Conservation (phyloP, 2,888 invertebrate species). For the Sphinx pinastri region DNA sequence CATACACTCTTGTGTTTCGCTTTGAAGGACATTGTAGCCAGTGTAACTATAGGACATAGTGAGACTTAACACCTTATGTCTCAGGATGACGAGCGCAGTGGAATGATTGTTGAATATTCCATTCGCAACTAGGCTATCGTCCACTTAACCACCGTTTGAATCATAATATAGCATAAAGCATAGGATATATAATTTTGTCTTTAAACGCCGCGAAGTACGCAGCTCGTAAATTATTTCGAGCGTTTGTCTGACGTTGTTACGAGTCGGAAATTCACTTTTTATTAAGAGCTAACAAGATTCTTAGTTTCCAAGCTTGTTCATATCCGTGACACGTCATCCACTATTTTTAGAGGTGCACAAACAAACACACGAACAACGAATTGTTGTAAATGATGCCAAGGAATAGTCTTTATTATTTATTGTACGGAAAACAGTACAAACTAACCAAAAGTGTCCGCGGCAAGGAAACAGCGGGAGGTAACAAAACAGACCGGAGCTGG, state of each 20-base stretch:
- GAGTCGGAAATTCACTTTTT: not conserved
- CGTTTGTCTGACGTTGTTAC: not conserved
- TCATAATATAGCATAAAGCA: no score
- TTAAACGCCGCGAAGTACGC: no score
- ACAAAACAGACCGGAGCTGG: conserved; percentile 74
- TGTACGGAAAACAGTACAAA: conserved; percentile 79
- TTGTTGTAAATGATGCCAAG: conserved; percentile 27
- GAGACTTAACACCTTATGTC: no score
- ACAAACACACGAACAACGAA: conserved; percentile 11
- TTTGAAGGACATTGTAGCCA: no score
- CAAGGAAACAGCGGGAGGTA: conserved; percentile 78
- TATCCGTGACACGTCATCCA: conserved; percentile 19
- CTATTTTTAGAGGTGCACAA: conserved; percentile 19
- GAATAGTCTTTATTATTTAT: conserved; percentile 79
- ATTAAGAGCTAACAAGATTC: conserved; percentile 1
- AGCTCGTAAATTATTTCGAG: not conserved
- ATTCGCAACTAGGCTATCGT: no score
- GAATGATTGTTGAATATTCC: no score
- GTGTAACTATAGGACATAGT: no score
- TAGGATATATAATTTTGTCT: no score
- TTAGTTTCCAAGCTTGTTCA: conserved; percentile 1
- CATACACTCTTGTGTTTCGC: no score
- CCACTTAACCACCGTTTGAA: no score
- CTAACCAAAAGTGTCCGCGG: conserved; percentile 82
- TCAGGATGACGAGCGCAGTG: no score